These are phyloP conservation scores for Cinclus mexicanus DNA, from an alignment of 2,113 vertebrate genomes.

Conservation along the genomic window DNA sequence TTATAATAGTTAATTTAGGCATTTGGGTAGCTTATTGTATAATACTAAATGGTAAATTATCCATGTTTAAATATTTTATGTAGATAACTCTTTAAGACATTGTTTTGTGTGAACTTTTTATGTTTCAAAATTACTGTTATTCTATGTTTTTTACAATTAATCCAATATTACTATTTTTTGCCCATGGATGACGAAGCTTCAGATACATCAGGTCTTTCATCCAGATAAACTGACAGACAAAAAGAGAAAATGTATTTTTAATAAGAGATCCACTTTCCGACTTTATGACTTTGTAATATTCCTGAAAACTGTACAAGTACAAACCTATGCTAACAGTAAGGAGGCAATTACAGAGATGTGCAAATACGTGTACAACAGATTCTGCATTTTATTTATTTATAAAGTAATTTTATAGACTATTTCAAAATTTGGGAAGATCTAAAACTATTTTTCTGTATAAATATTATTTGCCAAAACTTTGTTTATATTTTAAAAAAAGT, in stretches of 20 bases:
- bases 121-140: constrained; percentile 69
- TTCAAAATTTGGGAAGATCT: constrained; percentile 83
- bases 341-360: constrained; percentile 81
- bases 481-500: constrained; percentile 81
- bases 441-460: constrained; percentile 86
- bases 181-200: constrained; percentile 73
- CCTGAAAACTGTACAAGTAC: constrained; percentile 74
- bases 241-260: constrained; percentile 82
- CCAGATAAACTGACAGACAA: constrained; percentile 69
- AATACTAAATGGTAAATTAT: constrained; percentile 79
- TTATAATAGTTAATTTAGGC: constrained; percentile 77
- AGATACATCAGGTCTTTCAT: constrained; percentile 73
- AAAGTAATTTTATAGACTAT: constrained; percentile 85
- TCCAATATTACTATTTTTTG: constrained; percentile 76
- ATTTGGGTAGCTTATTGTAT: constrained; percentile 75
- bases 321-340: constrained; percentile 71
- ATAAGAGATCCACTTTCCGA: constrained; percentile 77
- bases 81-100: constrained; percentile 75
- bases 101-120: constrained; percentile 72
- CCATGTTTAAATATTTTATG: constrained; percentile 80
- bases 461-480: constrained; percentile 86
- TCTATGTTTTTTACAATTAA: constrained; percentile 75
- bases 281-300: constrained; percentile 79
- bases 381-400: constrained; percentile 86
- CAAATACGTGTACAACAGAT: constrained; percentile 82